A percentile compares a stretch with the other conserved stretches of the same genome.
Evolutionary conservation across 2,888 invertebrate genomes (phyloP).

Genomic region (Amblyteles armatorius): DNA sequence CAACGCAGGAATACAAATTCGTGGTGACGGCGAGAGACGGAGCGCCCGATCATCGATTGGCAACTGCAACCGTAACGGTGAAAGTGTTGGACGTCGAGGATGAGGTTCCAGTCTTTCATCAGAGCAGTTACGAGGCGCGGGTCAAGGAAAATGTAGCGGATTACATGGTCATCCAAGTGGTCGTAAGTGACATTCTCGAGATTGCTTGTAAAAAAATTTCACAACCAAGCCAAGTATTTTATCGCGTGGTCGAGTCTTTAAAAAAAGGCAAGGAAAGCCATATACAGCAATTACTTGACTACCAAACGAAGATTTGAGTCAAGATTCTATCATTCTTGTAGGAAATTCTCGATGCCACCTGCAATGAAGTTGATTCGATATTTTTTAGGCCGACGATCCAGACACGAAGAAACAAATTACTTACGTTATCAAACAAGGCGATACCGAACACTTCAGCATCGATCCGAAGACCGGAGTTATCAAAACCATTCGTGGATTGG

Average conservation of each 20-base stretch:
- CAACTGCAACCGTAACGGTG: constrained; percentile 94
- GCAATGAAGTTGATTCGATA: constrained; percentile 31
- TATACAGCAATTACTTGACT: neutral
- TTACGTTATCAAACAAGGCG: constrained; percentile 93
- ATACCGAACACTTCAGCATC: constrained; percentile 92
- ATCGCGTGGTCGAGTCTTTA: neutral
- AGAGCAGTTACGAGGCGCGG: constrained; percentile 90
- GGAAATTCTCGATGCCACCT: neutral
- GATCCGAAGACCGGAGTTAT: constrained; percentile 93
- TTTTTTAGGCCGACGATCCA: constrained; percentile 91
- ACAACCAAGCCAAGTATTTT: neutral
- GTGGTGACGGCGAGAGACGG: constrained; percentile 96
- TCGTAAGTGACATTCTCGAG: constrained; percentile 85
- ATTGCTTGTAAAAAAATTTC: constrained; percentile 61
- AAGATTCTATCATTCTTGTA: neutral
- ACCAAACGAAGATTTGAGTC: neutral
- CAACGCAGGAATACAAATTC: constrained; percentile 90
- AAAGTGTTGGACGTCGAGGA: constrained; percentile 93
- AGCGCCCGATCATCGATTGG: constrained; percentile 93
- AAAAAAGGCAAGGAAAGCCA: neutral
- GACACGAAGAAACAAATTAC: constrained; percentile 93
- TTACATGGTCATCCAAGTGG: constrained; percentile 91
- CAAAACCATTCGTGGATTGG: constrained; percentile 90
- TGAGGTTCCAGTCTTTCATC: constrained; percentile 92
- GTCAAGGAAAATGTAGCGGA: constrained; percentile 95